phyloP scores from a whole-genome alignment of 2,888 invertebrate genomes.

The Auanema sp. region DNA sequence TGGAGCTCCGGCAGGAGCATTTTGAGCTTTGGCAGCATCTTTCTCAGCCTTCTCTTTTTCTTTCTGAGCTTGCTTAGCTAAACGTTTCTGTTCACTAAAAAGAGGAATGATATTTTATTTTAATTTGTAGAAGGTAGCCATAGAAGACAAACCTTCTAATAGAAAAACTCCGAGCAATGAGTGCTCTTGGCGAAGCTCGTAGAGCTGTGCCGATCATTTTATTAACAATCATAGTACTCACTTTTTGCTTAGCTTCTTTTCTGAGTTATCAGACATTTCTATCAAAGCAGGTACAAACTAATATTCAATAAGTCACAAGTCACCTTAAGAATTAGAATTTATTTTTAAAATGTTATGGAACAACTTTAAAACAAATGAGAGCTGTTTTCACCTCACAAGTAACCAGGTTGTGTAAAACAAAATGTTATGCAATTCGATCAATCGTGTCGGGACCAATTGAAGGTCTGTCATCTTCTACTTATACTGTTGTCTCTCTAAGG shows the following conservation, averaged over 20 bases:
- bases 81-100: constrained; percentile 85
- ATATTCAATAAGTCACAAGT: too few relatives aligned
- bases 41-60: constrained; percentile 86
- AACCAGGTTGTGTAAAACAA: too few relatives aligned
- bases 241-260: constrained; percentile 24
- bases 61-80: constrained; percentile 88
- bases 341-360: too few relatives aligned
- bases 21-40: constrained; percentile 64
- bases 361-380: too few relatives aligned
- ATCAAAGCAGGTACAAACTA: neutral
- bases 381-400: too few relatives aligned
- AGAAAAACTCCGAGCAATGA: constrained; percentile 3
- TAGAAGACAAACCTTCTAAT: constrained; percentile 12
- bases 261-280: constrained; percentile 13
- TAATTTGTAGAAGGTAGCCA: neutral
- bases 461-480: too few relatives aligned
- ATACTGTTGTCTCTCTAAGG: too few relatives aligned
- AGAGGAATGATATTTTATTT: neutral
- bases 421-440: too few relatives aligned
- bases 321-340: too few relatives aligned
- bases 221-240: constrained; percentile 20
- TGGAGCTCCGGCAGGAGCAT: constrained; percentile 22
- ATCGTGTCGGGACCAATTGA: too few relatives aligned
- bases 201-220: constrained; percentile 8
- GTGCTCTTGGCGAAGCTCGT: constrained; percentile 4